Evolutionary conservation across 2,113 vertebrate species (phyloP).

Genomic region (Delphinus delphis): DNA sequence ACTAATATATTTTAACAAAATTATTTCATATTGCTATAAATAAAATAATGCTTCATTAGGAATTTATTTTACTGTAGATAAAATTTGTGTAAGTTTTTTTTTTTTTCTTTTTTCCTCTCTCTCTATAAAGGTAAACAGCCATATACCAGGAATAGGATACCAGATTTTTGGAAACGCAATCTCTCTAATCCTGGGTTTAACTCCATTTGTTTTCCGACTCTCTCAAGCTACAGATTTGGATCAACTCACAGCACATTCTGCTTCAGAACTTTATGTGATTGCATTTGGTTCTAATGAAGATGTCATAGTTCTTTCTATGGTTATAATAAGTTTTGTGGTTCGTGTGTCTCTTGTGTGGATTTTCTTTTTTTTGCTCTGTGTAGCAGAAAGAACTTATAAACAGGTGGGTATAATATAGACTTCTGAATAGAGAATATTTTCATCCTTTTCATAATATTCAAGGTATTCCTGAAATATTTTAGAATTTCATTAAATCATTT

Average conservation of each 20-base stretch:
- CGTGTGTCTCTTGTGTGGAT: slow-evolving; percentile 97
- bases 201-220: slow-evolving; percentile 93
- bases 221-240: slow-evolving; percentile 94
- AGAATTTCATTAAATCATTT: slow-evolving; percentile 30
- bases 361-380: slow-evolving; percentile 99
- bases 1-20: not conserved
- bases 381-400: slow-evolving; percentile 98
- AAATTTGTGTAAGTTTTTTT: not conserved
- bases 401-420: slow-evolving; percentile 86
- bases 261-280: slow-evolving; percentile 89
- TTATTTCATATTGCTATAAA: slow-evolving; percentile 22
- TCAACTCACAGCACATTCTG: slow-evolving; percentile 90
- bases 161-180: slow-evolving; percentile 96
- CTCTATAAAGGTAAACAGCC: slow-evolving; percentile 91
- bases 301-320: slow-evolving; percentile 91
- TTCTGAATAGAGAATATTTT: slow-evolving; percentile 25
- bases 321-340: slow-evolving; percentile 93
- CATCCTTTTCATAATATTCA: slow-evolving; percentile 45
- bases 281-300: slow-evolving; percentile 92
- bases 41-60: not conserved
- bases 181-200: slow-evolving; percentile 92
- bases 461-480: slow-evolving; percentile 5
- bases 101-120: not conserved
- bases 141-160: slow-evolving; percentile 96
- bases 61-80: not conserved